Conservation (phyloP, 2,888 invertebrate species). For the Drosophila hamatofila region DNA sequence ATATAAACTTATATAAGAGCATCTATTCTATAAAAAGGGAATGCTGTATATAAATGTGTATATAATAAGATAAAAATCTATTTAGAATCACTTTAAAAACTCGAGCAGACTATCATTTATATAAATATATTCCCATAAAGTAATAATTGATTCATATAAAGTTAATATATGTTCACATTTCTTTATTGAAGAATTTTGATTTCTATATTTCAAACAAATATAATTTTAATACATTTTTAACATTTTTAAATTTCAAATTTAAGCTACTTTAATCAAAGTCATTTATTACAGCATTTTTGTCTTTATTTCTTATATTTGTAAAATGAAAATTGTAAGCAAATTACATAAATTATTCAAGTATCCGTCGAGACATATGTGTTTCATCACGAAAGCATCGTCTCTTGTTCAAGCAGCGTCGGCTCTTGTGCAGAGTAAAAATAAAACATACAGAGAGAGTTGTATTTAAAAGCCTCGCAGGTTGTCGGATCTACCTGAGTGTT, state of each 20-base stretch:
- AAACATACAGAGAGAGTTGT: neutral
- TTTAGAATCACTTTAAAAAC: no score
- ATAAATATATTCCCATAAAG: no score
- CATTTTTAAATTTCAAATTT: neutral
- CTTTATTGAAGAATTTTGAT: no score
- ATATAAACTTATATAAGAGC: no score
- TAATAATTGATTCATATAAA: no score
- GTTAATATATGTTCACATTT: no score
- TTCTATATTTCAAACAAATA: no score
- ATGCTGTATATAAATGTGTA: neutral
- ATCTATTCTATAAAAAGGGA: neutral
- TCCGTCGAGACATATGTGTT: neutral
- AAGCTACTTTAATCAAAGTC: neutral
- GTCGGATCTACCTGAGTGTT: neutral
- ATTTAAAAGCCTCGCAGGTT: no score
- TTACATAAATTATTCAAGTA: neutral
- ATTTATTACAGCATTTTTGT: neutral
- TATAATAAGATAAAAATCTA: no score
- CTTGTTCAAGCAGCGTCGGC: neutral
- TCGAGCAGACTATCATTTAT: no score
- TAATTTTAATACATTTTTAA: no score
- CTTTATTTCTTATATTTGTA: neutral
- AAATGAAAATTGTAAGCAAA: neutral
- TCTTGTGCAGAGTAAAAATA: no score
- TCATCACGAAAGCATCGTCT: neutral